Base-by-base conservation (phyloP, 2,113 vertebrate genomes). In the Reinhardtius hippoglossoides region DNA sequence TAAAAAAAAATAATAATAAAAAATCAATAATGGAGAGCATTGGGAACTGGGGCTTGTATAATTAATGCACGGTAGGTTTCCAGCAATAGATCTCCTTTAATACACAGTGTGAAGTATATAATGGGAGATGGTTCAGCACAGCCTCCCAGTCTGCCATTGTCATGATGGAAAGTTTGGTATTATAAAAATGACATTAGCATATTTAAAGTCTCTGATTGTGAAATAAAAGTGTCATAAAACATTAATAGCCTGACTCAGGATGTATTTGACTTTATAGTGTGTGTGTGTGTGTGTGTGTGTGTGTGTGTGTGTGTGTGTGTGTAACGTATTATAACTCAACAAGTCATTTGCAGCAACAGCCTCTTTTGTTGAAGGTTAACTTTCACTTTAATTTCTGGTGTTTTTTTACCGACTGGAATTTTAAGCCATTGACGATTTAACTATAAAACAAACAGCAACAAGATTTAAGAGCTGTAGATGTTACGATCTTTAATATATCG, bases 61-160 rank as follows among this genome's bases (percentile, higher is more conserved):
- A 84, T 74, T 71, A 60, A 82, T 64, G 68, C 71, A 74, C 8
- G 3, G 65, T 65, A 60, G 65, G 35, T 27, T 71, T 65, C 71
- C 71, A 67, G 86, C 80, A 77, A 75, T 80, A 82, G 64, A 81
- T 86, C 67, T 80, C 18, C 67, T 77, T 76, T 86, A 83, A 78
- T 65, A 77, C 76, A 59, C 21, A 5, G 40, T 62, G 59, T 80
- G 73, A 71, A 66, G 74, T 80, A 69, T 63, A 76, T 76, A 74
- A 81, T 74, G 42, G 52, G 69, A 77, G 31, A 56, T 64, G 64
- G 50, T 67, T 58, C 13, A 54, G 50, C 50, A 54, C 20, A 54
- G 50, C 13, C n/a, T 75, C 55, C 14, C 26, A 63, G 55, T 40
- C 44, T 52, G 27, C 42, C 54, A 24, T 35, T 75, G 27, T 64